Conservation (phyloP, 2,113 vertebrate species). For the Carassius auratus region DNA sequence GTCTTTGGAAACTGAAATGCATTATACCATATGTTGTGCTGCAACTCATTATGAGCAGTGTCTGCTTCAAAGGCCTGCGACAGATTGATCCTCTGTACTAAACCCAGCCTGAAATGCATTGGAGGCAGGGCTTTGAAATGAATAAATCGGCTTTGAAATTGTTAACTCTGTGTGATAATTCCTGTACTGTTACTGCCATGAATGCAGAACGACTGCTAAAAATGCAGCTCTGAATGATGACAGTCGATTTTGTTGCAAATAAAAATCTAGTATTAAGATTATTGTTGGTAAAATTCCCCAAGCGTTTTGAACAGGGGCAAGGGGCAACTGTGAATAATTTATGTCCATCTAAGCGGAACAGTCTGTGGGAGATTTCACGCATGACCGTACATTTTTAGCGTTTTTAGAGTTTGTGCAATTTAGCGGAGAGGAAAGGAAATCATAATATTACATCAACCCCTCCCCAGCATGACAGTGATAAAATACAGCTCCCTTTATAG, state of each 20-base stretch:
- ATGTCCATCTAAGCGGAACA: constrained; percentile 44
- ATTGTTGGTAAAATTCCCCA: constrained; percentile 31
- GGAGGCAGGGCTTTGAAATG: constrained; percentile 57
- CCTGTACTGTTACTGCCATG: constrained; percentile 20
- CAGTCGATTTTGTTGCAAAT: constrained; percentile 30
- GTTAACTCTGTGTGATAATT: constrained; percentile 50
- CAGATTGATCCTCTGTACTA: constrained; percentile 62
- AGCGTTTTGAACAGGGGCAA: constrained; percentile 32
- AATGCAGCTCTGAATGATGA: not conserved
- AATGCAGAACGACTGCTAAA: not conserved
- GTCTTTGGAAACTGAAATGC: constrained; percentile 59
- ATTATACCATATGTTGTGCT: constrained; percentile 63
- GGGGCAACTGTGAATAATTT: constrained; percentile 49
- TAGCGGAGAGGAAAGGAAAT: constrained; percentile 32
- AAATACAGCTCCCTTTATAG: not conserved
- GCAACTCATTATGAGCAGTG: constrained; percentile 61
- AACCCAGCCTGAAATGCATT: constrained; percentile 57
- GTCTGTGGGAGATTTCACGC: constrained; percentile 51
- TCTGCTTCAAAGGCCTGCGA: constrained; percentile 62
- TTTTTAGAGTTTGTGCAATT: not conserved
- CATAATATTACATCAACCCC: constrained; percentile 25
- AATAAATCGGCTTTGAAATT: constrained; percentile 62
- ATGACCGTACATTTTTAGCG: constrained; percentile 43
- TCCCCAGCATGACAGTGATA: not conserved
- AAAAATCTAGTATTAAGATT: constrained; percentile 22